Conservation (phyloP, 1,140 invertebrate species). For the Tachypleus tridentatus region DNA sequence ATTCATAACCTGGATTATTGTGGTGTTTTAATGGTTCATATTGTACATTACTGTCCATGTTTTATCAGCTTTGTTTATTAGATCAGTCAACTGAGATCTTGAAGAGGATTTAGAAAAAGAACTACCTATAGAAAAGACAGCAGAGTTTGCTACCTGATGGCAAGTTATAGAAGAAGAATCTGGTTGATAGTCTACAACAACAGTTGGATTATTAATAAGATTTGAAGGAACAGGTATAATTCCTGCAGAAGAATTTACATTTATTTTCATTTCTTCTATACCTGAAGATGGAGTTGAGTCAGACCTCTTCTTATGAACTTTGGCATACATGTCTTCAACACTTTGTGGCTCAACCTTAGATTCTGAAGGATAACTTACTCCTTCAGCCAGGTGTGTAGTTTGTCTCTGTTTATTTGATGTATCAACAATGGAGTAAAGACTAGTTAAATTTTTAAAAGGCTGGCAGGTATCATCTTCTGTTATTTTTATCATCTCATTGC, state of each 20-base stretch:
- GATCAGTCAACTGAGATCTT: too few species aligned
- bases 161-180: slow-evolving; percentile 9
- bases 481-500: too few species aligned
- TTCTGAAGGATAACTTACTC: too few species aligned
- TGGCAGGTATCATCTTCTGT: too few species aligned
- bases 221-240: slow-evolving; percentile 15
- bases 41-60: too few species aligned
- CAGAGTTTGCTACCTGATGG: slow-evolving; percentile 10
- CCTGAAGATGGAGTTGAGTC: slow-evolving; percentile 9
- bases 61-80: too few species aligned
- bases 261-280: slow-evolving; percentile 9
- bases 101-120: too few species aligned
- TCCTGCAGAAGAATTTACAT: slow-evolving; percentile 10
- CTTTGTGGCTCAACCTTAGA: slow-evolving; percentile 29
- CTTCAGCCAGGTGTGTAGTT: too few species aligned
- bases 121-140: slow-evolving; percentile 6
- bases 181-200: slow-evolving; percentile 11
- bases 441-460: too few species aligned
- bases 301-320: slow-evolving; percentile 41
- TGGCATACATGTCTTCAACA: slow-evolving; percentile 75
- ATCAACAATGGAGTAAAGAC: too few species aligned
- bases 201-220: slow-evolving; percentile 11
- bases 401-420: too few species aligned
- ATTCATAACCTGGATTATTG: slow-evolving; percentile 7
- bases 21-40: slow-evolving; percentile 9